Evolutionary conservation across 2,888 invertebrate genomes (phyloP).

Genomic region (Diaphora mendica): DNA sequence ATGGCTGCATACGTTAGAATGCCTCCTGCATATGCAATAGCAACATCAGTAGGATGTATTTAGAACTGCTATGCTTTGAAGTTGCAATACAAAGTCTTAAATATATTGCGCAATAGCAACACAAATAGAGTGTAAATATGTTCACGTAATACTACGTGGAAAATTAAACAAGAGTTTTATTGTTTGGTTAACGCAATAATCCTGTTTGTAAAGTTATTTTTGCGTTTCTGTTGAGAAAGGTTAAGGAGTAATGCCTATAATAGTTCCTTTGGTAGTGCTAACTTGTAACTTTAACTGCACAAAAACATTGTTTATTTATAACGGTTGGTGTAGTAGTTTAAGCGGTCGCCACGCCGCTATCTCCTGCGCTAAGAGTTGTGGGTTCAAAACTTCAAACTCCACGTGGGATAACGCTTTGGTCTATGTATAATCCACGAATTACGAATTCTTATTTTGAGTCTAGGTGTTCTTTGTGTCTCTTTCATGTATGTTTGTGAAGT

Average conservation of each 20-base stretch:
- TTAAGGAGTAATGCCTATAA: background rate
- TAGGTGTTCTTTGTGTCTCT: too few relatives aligned
- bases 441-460: too few relatives aligned
- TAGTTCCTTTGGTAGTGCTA: background rate
- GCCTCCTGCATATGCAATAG: slow-evolving; percentile 42
- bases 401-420: too few relatives aligned
- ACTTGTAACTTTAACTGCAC: background rate
- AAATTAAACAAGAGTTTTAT: background rate
- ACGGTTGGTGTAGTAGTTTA: too few relatives aligned
- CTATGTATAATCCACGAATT: too few relatives aligned
- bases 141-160: background rate
- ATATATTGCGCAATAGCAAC: slow-evolving; percentile 3
- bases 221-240: background rate
- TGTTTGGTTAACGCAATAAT: background rate
- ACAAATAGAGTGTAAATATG: slow-evolving; percentile 1
- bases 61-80: slow-evolving; percentile 29
- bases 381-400: too few relatives aligned
- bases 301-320: background rate
- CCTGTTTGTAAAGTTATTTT: background rate
- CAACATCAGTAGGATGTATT: slow-evolving; percentile 43
- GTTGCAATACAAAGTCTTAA: slow-evolving; percentile 31
- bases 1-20: slow-evolving; percentile 36
- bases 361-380: too few relatives aligned
- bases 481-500: too few relatives aligned
- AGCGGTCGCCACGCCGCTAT: too few relatives aligned